Percentiles rank a stretch among this genome's conserved stretches.
Conservation (phyloP, 2,113 vertebrate species). For the Corythoichthys intestinalis region DNA sequence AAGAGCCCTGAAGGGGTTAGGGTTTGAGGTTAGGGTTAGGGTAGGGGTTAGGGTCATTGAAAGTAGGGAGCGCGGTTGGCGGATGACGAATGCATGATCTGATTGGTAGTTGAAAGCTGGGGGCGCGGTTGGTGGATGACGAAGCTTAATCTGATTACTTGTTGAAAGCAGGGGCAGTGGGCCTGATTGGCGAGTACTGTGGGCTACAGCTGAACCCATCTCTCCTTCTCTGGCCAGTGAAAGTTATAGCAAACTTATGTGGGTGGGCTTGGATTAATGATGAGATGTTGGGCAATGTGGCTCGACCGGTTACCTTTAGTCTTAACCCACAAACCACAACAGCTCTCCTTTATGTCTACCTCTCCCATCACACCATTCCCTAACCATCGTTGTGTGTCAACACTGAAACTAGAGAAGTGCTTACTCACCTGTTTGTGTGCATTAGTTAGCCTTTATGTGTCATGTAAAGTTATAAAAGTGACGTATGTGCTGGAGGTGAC, state of each 20-base stretch:
- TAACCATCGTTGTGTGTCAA: neutral
- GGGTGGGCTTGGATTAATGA: neutral
- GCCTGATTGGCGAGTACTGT: too few relatives aligned
- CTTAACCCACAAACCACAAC: slow-evolving; percentile 10
- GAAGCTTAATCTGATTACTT: too few relatives aligned
- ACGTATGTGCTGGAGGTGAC: slow-evolving; percentile 50
- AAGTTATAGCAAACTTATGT: neutral
- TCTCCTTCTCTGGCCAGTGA: neutral
- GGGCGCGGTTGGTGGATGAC: too few relatives aligned
- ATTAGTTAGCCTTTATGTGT: neutral
- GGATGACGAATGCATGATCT: too few relatives aligned
- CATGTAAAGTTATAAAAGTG: slow-evolving; percentile 25
- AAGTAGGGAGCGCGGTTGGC: too few relatives aligned
- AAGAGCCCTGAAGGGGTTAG: too few relatives aligned
- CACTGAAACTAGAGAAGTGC: neutral
- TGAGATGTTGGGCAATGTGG: slow-evolving; percentile 21
- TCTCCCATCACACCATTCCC: neutral
- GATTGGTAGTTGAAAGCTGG: too few relatives aligned
- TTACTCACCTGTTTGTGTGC: slow-evolving; percentile 5
- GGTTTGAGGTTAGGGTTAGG: too few relatives aligned
- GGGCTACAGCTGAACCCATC: too few relatives aligned
- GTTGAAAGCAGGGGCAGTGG: too few relatives aligned
- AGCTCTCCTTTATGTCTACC: neutral
- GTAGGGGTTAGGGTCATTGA: too few relatives aligned
- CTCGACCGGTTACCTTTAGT: slow-evolving; percentile 44